These are phyloP conservation scores for Limosa lapponica DNA, from an alignment of 2,797 vertebrate species.

Conservation along the genomic window DNA sequence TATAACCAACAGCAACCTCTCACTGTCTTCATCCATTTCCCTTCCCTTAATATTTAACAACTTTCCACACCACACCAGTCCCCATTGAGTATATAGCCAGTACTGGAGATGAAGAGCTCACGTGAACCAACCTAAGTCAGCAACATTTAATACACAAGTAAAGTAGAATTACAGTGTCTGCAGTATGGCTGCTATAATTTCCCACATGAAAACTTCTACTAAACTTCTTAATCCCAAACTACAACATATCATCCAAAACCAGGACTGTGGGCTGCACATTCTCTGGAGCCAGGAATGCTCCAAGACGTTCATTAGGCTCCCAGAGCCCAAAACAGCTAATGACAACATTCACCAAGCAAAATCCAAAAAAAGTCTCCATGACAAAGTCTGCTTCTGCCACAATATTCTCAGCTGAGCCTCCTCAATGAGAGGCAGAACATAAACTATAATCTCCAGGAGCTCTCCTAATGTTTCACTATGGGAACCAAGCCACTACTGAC, in stretches of 20 bases:
- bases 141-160: neutral
- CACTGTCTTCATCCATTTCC: neutral
- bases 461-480: neutral
- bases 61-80: neutral
- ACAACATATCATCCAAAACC: neutral
- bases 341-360: neutral
- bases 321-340: neutral
- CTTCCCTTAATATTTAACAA: neutral
- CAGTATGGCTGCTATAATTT: neutral
- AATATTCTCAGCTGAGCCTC: neutral
- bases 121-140: neutral
- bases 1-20: neutral
- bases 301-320: neutral
- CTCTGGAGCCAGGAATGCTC: neutral
- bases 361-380: neutral
- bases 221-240: neutral
- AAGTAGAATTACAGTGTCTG: neutral
- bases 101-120: neutral
- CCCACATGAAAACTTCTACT: neutral
- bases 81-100: neutral
- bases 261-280: neutral
- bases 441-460: neutral
- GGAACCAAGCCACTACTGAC: neutral
- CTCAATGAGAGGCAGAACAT: neutral
- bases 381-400: neutral